Percentiles rank a stretch among this genome's conserved stretches.
phyloP scores from a whole-genome alignment of 2,888 invertebrate species.

The Drosophila pseudotakahashii region DNA sequence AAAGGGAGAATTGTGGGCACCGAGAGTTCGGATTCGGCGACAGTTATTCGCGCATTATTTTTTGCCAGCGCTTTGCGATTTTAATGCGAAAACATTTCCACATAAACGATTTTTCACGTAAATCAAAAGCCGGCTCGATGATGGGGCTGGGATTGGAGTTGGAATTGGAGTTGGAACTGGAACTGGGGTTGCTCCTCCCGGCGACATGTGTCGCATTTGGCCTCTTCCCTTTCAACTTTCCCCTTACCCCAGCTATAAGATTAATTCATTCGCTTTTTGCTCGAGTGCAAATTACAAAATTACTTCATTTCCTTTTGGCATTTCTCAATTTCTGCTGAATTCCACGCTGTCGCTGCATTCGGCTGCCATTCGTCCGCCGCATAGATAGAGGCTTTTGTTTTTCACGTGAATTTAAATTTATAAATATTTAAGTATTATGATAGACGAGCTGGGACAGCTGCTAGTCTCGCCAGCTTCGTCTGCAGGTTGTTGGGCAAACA shows the following conservation, averaged over 20 bases:
- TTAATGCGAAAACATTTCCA: conserved; percentile 71
- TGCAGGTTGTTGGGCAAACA: conserved; percentile 57
- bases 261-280: conserved; percentile 77
- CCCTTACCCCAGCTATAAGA: conserved; percentile 52
- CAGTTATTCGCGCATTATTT: conserved; percentile 30
- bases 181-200: conserved; percentile 20
- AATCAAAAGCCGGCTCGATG: conserved; percentile 70
- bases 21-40: conserved; percentile 25
- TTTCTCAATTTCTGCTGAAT: conserved; percentile 77
- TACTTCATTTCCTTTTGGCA: conserved; percentile 75
- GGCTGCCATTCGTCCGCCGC: conserved; percentile 33
- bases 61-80: conserved; percentile 31
- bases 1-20: background rate
- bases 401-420: conserved; percentile 75
- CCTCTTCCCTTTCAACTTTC: conserved; percentile 5
- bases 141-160: conserved; percentile 17
- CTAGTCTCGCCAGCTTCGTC: conserved; percentile 44
- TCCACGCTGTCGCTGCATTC: conserved; percentile 52
- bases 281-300: conserved; percentile 77
- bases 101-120: conserved; percentile 77
- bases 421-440: conserved; percentile 74
- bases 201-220: conserved; percentile 42
- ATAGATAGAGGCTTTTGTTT: conserved; percentile 71
- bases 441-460: conserved; percentile 52
- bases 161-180: conserved; percentile 5